A percentile compares a stretch with the other conserved stretches of the same genome.
Evolutionary conservation across 2,888 invertebrate genomes (phyloP).

Genomic region (Lordiphosa andalusiaca): DNA sequence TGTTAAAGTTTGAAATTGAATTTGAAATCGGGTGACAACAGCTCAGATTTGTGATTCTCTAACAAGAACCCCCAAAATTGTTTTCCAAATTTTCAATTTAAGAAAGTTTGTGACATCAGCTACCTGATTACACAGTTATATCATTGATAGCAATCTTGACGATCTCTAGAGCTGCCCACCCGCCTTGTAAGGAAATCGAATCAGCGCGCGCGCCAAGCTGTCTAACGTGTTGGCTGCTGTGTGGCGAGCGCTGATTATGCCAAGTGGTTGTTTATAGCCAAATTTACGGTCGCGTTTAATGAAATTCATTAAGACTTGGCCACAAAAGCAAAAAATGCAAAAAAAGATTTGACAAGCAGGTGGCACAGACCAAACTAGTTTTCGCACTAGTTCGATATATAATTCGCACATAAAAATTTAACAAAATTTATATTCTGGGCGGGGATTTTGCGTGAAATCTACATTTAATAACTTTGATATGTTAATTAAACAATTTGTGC

Average conservation of each 20-base stretch:
- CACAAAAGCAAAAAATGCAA: not conserved
- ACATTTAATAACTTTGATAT: slow-evolving; percentile 16
- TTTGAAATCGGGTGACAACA: no score
- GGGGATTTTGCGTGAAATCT: not conserved
- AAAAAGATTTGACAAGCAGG: slow-evolving; percentile 10
- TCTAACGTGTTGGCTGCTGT: slow-evolving; percentile 39
- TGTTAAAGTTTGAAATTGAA: no score
- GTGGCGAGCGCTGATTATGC: slow-evolving; percentile 17
- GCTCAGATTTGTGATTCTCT: no score
- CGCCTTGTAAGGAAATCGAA: slow-evolving; percentile 39
- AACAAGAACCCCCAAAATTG: no score
- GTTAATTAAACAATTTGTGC: slow-evolving; percentile 33
- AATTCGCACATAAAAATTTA: not conserved
- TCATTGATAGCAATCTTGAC: not conserved
- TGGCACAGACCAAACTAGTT: slow-evolving; percentile 26
- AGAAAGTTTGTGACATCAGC: no score
- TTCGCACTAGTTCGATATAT: slow-evolving; percentile 3
- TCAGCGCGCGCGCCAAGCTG: slow-evolving; percentile 47
- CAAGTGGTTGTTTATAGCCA: slow-evolving; percentile 22
- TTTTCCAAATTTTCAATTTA: no score
- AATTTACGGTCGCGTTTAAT: slow-evolving; percentile 38
- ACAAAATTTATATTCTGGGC: no score
- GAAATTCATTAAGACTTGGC: slow-evolving; percentile 33
- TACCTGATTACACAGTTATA: not conserved
- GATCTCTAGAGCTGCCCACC: not conserved